Evolutionary conservation across 1,140 invertebrate genomes (phyloP).

Genomic region (Zaprionus ghesquierei): DNA sequence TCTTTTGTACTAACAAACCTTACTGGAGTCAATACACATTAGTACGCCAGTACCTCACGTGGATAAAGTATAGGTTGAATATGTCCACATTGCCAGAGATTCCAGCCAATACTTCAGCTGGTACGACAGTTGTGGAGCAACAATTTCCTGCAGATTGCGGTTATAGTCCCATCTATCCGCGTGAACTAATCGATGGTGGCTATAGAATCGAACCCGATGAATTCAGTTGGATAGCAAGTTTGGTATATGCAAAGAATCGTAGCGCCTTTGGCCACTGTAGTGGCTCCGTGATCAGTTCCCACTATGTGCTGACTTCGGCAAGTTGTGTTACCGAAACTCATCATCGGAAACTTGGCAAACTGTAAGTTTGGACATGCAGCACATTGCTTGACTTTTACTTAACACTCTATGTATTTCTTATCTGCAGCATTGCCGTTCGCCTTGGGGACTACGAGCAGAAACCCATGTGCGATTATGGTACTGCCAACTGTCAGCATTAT

Average conservation of each 20-base stretch:
- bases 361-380: neutral
- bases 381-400: no score
- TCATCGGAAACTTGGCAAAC: neutral
- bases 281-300: neutral
- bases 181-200: neutral
- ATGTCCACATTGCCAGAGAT: no score
- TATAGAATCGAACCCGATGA: neutral
- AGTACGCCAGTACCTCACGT: no score
- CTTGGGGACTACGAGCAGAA: neutral
- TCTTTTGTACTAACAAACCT: no score
- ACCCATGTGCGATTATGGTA: neutral
- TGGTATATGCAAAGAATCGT: neutral
- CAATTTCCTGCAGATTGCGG: constrained; percentile 10
- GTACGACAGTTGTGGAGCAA: no score
- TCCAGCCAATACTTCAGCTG: no score
- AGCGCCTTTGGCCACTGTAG: neutral
- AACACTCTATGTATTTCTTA: neutral
- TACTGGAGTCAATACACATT: no score
- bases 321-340: neutral
- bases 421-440: neutral
- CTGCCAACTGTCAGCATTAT: neutral
- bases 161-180: neutral
- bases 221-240: constrained; percentile 2
- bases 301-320: constrained; percentile 2
- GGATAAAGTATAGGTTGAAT: no score